Evolutionary conservation across 1,140 invertebrate species (phyloP), one percentile per base, ranked within the genome.

Genomic region (Triops cancriformis): DNA sequence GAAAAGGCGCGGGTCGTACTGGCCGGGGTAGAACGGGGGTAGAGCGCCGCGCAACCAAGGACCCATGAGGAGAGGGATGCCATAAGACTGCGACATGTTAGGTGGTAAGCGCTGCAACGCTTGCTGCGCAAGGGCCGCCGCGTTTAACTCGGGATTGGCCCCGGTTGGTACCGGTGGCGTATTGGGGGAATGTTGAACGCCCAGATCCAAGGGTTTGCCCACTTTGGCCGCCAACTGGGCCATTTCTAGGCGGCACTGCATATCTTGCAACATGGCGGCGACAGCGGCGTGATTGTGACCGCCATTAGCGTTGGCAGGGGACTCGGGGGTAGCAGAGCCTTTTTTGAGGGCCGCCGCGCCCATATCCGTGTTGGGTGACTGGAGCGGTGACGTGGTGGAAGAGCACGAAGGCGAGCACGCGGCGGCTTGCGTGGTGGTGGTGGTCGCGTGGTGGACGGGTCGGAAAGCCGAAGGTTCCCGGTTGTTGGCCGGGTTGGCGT

Each of bases 31-130:
- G 75, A 79, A 82, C 18, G 72, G 79, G 26, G 76, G 77, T 26
- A 81, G 77, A 41, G 76, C 74, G 73, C 74, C 75, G 42, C 80
- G 76, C 37, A 82, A 72, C 81, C 81, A 77, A 26, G 78, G 77
- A 42, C 78, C 74, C 81, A 81, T 81, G 75, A 82, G 73, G 74
- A 82, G 45, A 73, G 80, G 80, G 73, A 82, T 76, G 51, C 80
- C 37, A 75, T 80, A 74, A 45, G 77, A 27, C 26, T 73, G 77
- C 74, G 79, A 43, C 43, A 78, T 27, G 73, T 78, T 78, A 41
- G 73, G 77, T n/a, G 78, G 77, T 1, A 37, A 51, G 9, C 77
- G 76, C 10, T 77, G 75, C 31, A 74, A 51, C 1, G 79, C 76
- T 23, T 42, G 51, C 11, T 76, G 78, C 5, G 75, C 79, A 11